Evolutionary conservation across 2,797 vertebrate genomes (phyloP), one percentile per base, ranked within the genome.

Genomic region (Pteronotus mesoamericanus): DNA sequence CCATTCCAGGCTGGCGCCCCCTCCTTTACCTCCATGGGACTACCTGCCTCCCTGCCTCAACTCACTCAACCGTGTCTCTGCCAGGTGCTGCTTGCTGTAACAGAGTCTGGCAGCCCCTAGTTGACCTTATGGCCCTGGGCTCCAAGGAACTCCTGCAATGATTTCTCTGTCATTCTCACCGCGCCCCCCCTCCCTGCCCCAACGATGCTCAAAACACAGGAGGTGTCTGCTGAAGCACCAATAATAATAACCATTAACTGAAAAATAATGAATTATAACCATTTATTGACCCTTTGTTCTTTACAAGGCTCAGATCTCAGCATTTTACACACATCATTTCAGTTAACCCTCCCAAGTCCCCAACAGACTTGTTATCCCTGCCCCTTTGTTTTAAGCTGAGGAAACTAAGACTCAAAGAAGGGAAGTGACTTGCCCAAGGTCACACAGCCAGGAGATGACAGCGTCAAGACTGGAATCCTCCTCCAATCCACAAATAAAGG

Each of bases 391-490:
- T 94, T 83, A 91, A 92, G 37, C 57, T 72, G 61, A 96, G 91
- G 77, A 96, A 95, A 96, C 5, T 72, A 61, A 96, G 91, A 68
- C n/a, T 91, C 32, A 89, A 77, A 83, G 74, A 82, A 19, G 48
- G 46, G 39, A 95, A 95, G 59, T 75, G 79, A 93, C 78, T 87
- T 91, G 21, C 34, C 61, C 34, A 75, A 95, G 71, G 59, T 91
- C 92, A 92, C 75, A 86, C 5, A 48, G 64, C 59, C 71, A 74
- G n/a, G 75, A 93, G 78, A 69, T 8, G 37, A 61, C 68, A 83
- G 37, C 42, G 51, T 89, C 77, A 51, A 94, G 78, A 86, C 46
- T 96, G 37, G 71, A 94, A 94, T 93, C 96, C 39, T 96, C 46
- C 64, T 95, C 82, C 92, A 91, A 55, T 21, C 32, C 78, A 92